Percentiles rank a stretch among this genome's conserved stretches.
Conservation (phyloP, 2,888 invertebrate genomes). For the Pediacus dermestoides region DNA sequence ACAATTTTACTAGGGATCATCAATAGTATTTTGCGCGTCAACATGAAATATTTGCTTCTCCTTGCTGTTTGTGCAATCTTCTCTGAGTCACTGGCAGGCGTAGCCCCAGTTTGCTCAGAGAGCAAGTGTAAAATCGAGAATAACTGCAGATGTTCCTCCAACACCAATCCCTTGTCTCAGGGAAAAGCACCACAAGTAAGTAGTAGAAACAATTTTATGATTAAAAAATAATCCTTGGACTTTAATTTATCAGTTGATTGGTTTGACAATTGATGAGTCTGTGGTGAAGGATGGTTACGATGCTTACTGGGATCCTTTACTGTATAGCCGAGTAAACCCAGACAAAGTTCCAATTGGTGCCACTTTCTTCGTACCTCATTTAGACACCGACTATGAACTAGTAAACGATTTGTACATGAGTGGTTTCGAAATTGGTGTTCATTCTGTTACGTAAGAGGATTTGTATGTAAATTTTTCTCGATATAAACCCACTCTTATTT, state of each 20-base stretch:
- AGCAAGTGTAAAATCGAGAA: conserved; percentile 23
- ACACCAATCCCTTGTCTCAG: conserved; percentile 16
- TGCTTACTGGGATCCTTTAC: conserved; percentile 53
- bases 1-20: no score
- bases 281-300: conserved; percentile 54
- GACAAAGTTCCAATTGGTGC: conserved; percentile 61
- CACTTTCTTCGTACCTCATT: conserved; percentile 71
- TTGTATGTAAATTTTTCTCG: no score
- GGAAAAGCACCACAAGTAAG: conserved; percentile 9
- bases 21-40: no score
- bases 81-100: no score
- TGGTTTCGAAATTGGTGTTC: conserved; percentile 67
- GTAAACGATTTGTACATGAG: conserved; percentile 58
- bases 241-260: conserved; percentile 65
- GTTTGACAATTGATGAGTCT: conserved; percentile 65
- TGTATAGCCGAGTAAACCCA: conserved; percentile 57
- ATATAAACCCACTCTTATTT: no score
- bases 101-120: conserved; percentile 18
- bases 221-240: no score
- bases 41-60: no score
- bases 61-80: no score
- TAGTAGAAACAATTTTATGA: conserved; percentile 2
- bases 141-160: conserved; percentile 30
- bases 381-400: conserved; percentile 58
- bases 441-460: conserved; percentile 66